Evolutionary conservation across 37 sponge, comb jelly and placozoan genomes (phyloP).

Genomic region (Beroe ovata): DNA sequence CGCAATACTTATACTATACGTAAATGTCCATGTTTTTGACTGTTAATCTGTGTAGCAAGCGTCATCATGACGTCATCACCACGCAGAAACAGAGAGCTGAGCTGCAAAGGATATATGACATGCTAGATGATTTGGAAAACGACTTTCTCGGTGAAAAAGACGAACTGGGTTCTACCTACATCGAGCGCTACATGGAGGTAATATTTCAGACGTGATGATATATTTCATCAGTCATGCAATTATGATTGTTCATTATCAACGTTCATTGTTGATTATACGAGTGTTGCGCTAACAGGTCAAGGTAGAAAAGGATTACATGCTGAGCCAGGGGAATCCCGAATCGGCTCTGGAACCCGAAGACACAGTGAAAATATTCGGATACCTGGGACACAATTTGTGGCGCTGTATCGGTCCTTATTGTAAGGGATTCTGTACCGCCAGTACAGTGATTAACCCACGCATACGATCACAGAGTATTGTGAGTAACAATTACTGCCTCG

Average conservation of each 20-base stretch:
- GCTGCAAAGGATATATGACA: neutral
- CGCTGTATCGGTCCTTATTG: slow-evolving; percentile 21
- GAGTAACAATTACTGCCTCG: no score
- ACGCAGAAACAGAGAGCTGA: slow-evolving; percentile 65
- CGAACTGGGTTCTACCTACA: neutral
- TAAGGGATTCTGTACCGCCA: neutral
- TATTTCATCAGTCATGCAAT: no score
- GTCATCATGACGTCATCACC: no score
- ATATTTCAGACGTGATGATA: no score
- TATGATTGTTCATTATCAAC: no score
- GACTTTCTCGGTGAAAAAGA: slow-evolving; percentile 23
- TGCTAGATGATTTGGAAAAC: slow-evolving; percentile 43
- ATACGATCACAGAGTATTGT: slow-evolving; percentile 33
- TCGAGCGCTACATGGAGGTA: slow-evolving; percentile 63
- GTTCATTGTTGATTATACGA: no score
- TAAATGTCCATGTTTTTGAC: no score
- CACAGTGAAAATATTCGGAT: slow-evolving; percentile 37
- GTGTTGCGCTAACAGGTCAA: no score
- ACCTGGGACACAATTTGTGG: slow-evolving; percentile 62
- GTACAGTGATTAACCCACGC: slow-evolving; percentile 12
- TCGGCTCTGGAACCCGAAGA: slow-evolving; percentile 13
- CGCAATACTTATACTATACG: no score
- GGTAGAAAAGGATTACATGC: slow-evolving; percentile 46
- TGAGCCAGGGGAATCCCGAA: slow-evolving; percentile 51
- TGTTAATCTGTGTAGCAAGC: no score